Percentiles rank a stretch among this genome's conserved stretches.
Conservation (phyloP, 2,113 vertebrate genomes). For the Brachypteracias leptosomus region DNA sequence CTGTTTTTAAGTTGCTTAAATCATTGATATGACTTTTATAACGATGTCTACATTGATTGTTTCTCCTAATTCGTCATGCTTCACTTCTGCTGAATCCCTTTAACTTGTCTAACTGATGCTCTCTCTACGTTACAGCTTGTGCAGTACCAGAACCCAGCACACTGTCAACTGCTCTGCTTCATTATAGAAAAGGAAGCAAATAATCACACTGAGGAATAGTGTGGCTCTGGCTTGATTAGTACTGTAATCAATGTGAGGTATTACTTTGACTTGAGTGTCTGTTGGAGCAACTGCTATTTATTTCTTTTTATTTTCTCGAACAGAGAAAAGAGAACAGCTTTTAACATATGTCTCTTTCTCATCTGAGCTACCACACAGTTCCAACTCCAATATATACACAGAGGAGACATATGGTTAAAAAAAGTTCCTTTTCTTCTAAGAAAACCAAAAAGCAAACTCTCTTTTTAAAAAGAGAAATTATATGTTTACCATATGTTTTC, state of each 20-base stretch:
- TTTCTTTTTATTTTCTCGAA: constrained; percentile 48
- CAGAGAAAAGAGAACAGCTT: constrained; percentile 53
- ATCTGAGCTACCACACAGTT: constrained; percentile 24
- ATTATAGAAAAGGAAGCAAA: not conserved
- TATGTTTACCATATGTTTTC: not conserved
- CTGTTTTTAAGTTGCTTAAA: not conserved
- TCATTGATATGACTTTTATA: not conserved
- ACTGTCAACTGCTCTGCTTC: not conserved
- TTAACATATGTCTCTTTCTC: constrained; percentile 43
- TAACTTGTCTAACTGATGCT: not conserved
- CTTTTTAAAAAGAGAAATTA: not conserved
- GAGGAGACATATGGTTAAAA: constrained; percentile 38
- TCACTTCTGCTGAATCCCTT: not conserved
- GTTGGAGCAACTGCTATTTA: constrained; percentile 32
- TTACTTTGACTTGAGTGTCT: constrained; percentile 7
- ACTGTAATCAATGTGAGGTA: not conserved
- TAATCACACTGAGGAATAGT: not conserved
- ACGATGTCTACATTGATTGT: not conserved
- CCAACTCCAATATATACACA: not conserved
- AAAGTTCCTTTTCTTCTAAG: not conserved
- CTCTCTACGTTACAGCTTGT: not conserved
- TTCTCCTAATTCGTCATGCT: not conserved
- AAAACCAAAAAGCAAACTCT: not conserved
- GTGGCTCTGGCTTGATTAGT: not conserved
- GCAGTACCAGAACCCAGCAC: not conserved